These are phyloP conservation scores for Paratrypauchen microcephalus DNA, from an alignment of 2,797 vertebrate genomes.

Conservation along the genomic window DNA sequence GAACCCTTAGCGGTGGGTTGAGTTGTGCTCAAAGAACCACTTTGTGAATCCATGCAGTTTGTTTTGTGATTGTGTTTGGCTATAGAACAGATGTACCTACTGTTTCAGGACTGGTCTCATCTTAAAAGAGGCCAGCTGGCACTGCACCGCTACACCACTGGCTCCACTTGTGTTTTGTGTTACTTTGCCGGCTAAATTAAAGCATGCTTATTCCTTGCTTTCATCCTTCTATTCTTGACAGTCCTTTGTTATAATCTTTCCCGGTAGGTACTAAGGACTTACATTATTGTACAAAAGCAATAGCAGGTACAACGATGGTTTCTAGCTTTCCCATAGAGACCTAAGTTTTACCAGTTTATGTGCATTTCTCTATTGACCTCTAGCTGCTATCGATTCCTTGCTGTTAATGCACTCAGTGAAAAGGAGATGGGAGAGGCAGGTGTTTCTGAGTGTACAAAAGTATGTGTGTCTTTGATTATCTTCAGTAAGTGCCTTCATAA, in stretches of 20 bases:
- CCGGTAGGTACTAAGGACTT: slow-evolving; percentile 16
- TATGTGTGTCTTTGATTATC: slow-evolving; percentile 29
- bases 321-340: slow-evolving; percentile 44
- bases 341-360: slow-evolving; percentile 51
- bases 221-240: slow-evolving; percentile 20
- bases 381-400: slow-evolving; percentile 48
- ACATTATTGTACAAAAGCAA: slow-evolving; percentile 27
- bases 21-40: slow-evolving; percentile 20
- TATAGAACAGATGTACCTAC: slow-evolving; percentile 21
- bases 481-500: slow-evolving; percentile 36
- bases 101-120: slow-evolving; percentile 15
- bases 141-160: slow-evolving; percentile 7
- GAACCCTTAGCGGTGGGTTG: neutral
- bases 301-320: slow-evolving; percentile 29
- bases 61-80: slow-evolving; percentile 1
- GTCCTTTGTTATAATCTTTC: slow-evolving; percentile 49
- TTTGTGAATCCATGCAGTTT: slow-evolving; percentile 20
- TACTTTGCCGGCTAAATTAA: slow-evolving; percentile 22
- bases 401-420: slow-evolving; percentile 56
- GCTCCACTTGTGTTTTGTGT: slow-evolving; percentile 25
- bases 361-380: slow-evolving; percentile 54
- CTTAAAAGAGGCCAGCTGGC: slow-evolving; percentile 29
- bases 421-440: slow-evolving; percentile 10
- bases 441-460: slow-evolving; percentile 27
- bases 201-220: slow-evolving; percentile 19